Percentiles rank a stretch among this genome's conserved stretches.
phyloP scores from a whole-genome alignment of 2,888 invertebrate genomes.

The Habrosyne pyritoides region DNA sequence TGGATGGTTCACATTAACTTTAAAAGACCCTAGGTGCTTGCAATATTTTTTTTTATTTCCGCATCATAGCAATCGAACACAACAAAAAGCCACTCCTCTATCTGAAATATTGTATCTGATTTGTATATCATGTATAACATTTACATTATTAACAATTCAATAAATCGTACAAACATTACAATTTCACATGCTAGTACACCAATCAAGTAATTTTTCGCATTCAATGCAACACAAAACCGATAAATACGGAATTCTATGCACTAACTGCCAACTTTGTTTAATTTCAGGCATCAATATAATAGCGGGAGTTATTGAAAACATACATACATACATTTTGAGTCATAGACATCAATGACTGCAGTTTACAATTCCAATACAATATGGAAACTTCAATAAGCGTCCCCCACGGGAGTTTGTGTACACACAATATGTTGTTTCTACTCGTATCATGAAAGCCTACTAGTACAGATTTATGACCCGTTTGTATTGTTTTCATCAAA shows the following conservation, averaged over 20 bases:
- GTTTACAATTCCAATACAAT: conserved; percentile 14
- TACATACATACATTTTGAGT: too few species aligned
- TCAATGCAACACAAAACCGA: background rate
- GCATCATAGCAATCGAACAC: too few species aligned
- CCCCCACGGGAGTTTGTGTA: conserved; percentile 4
- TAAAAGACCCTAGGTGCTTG: too few species aligned
- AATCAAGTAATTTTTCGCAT: background rate
- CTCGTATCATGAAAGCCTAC: conserved; percentile 14
- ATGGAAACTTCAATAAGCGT: conserved; percentile 12
- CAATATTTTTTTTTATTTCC: too few species aligned
- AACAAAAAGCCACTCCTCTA: too few species aligned
- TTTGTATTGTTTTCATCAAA: conserved; percentile 7
- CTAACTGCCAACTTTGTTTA: background rate
- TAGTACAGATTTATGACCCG: conserved; percentile 15
- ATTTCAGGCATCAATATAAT: background rate
- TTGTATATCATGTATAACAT: too few species aligned
- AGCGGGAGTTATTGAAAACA: conserved; percentile 17
- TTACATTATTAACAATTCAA: too few species aligned
- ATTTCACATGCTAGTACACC: too few species aligned
- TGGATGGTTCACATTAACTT: too few species aligned
- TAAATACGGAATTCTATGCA: background rate
- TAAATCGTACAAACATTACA: too few species aligned
- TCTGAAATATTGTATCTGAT: too few species aligned
- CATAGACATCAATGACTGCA: conserved; percentile 16
- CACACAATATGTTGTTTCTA: conserved; percentile 12